phyloP scores from a whole-genome alignment of 2,888 invertebrate species.

The Hemithea aestivaria region DNA sequence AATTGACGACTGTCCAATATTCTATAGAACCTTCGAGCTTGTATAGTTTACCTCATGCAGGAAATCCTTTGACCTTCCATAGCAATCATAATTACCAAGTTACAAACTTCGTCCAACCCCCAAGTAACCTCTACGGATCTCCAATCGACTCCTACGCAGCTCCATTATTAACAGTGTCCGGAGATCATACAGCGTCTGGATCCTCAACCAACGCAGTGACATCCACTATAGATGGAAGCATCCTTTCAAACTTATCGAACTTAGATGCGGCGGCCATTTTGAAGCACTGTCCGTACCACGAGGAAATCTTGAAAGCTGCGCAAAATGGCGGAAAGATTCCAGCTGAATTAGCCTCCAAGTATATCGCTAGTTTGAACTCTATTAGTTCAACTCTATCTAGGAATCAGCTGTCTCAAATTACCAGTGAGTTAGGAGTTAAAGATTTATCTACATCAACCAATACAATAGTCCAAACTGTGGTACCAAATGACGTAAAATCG shows the following conservation, averaged over 20 bases:
- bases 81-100: constrained; percentile 26
- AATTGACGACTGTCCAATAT: constrained; percentile 49
- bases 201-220: constrained; percentile 58
- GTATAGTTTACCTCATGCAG: constrained; percentile 72
- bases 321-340: constrained; percentile 65
- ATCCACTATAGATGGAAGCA: constrained; percentile 60
- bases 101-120: constrained; percentile 15
- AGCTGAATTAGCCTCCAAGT: constrained; percentile 69
- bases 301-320: constrained; percentile 71
- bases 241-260: constrained; percentile 59
- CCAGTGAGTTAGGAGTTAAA: constrained; percentile 25
- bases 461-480: constrained; percentile 49
- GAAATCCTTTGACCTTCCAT: constrained; percentile 72
- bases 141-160: constrained; percentile 75
- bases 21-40: constrained; percentile 73
- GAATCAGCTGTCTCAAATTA: constrained; percentile 37
- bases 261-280: constrained; percentile 69
- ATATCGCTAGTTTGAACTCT: constrained; percentile 74
- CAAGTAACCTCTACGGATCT: constrained; percentile 60
- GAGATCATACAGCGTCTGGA: constrained; percentile 72
- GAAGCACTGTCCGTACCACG: constrained; percentile 74
- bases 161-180: constrained; percentile 68
- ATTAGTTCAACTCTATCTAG: constrained; percentile 73
- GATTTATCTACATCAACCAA: constrained; percentile 55
- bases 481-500: constrained; percentile 39